Evolutionary conservation across 2,797 vertebrate species (phyloP), one percentile per base, ranked within the genome.

Genomic region (Dendrocincla fuliginosa): DNA sequence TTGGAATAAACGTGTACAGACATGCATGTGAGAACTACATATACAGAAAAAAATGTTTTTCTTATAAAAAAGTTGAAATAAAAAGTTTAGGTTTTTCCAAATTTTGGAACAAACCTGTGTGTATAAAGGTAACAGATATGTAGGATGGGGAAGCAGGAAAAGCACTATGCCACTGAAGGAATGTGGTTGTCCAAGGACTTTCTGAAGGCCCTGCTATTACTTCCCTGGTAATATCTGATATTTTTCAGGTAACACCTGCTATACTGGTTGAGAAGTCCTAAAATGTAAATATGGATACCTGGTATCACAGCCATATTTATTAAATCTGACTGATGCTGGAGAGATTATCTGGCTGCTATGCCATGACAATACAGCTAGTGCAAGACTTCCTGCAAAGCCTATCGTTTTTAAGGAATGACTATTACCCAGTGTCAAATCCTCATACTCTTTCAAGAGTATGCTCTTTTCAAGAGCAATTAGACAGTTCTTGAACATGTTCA

Each of bases 81-180:
- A 1, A 7, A 68, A 23, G 19, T 22, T 16, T 1, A 0, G 3
- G 13, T 75, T 81, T 70, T 50, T 9, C 13, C 41, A 46, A 32
- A 85, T 17, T 85, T 76, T 17, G 39, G 13, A 53, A 65, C 19
- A 83, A 74, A n/a, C 4, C 5, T 27, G 2, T 52, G 5, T 1
- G 2, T 71, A 16, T 57, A 28, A 87, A 75, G 87, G 28, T 47
- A 67, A 50, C 22, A 60, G 17, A 18, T 46, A 24, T 5, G 27
- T 84, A 60, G 63, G 20, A 35, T 50, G 30, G 25, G 14, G 49
- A 57, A 71, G n/a, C 5, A 19, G 19, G 24, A 52, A 42, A 74
- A 77, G 10, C 13, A 35, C 2, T 4, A 2, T 46, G 15, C 61
- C 19, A 18, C 44, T 69, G n/a, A 44, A 83, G 27, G n/a, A 83